Evolutionary conservation across 2,797 vertebrate genomes (phyloP), one percentile per base, ranked within the genome.

Genomic region (Galago senegalensis): DNA sequence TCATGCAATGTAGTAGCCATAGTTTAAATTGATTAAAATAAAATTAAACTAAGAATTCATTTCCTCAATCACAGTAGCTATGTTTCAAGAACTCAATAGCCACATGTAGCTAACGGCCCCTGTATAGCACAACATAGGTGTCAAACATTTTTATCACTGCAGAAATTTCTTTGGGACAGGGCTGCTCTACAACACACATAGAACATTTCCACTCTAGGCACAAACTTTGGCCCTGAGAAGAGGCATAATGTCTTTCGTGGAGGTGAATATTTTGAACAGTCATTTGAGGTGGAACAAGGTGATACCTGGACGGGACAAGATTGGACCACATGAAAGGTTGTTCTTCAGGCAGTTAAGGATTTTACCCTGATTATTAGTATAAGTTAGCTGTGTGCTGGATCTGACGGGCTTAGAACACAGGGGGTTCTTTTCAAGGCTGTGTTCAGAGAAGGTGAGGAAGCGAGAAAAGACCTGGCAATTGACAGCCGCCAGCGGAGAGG

Each of bases 11-110:
- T 9, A 80, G 25, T 25, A 40, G 12, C 69, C 16, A 56, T 67
- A 34, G n/a, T 92, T 95, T 61, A 69, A 81, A 87, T 29, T 56
- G 40, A 67, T 43, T 84, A 43, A 76, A 69, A 65, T 92, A 40
- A 49, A 86, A 72, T 13, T 40, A 65, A 94, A 73, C 60, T 11
- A 60, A 81, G 60, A 60, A 76, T 70, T 56, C 17, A 79, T 9
- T 18, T 70, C 63, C 27, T 77, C 29, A 65, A 2, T 83, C 40
- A 43, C 13, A 53, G 27, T 53, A 34, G 13, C n/a, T 23, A 21
- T 16, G 20, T 77, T 75, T 14, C 18, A 43, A 20, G 43, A 81
- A 56, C 20, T 67, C 53, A 61, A 20, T 7, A 60, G 56, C 40
- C 79, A 63, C 7, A 7, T 21, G 10, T 73, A 73, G 56, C 56